Percentiles rank a stretch among this genome's conserved stretches.
phyloP scores from a whole-genome alignment of 2,888 invertebrate genomes.

The Pantelozetes paolii region DNA sequence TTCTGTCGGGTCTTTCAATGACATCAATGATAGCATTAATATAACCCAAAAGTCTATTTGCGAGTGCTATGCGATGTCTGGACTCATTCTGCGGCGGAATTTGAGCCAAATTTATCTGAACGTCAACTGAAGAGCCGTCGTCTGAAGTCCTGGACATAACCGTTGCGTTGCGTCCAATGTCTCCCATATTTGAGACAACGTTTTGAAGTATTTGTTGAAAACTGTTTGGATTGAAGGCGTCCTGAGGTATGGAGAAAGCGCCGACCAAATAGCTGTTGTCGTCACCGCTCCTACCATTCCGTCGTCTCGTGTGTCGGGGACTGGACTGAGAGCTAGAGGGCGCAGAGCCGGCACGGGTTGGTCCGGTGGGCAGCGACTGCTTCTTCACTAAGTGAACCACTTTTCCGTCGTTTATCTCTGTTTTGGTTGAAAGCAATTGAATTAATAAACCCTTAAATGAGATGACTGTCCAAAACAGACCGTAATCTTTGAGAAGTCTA shows the following conservation, averaged over 20 bases:
- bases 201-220: constrained; percentile 54
- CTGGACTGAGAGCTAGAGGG: constrained; percentile 37
- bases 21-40: constrained; percentile 37
- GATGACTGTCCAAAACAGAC: constrained; percentile 55
- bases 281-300: constrained; percentile 8
- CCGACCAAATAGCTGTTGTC: constrained; percentile 49
- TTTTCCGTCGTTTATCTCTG: constrained; percentile 63
- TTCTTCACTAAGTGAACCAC: constrained; percentile 81
- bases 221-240: constrained; percentile 51
- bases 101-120: constrained; percentile 53
- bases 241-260: constrained; percentile 53
- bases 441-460: constrained; percentile 27
- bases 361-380: neutral
- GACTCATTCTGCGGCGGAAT: constrained; percentile 34
- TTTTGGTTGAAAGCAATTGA: neutral
- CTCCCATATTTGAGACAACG: constrained; percentile 52
- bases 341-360: constrained; percentile 39
- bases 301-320: constrained; percentile 42
- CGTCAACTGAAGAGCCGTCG: constrained; percentile 52
- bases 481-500: constrained; percentile 75
- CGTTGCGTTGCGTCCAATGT: constrained; percentile 53
- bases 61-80: constrained; percentile 30
- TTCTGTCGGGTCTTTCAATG: constrained; percentile 18
- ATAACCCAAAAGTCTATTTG: constrained; percentile 33
- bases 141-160: constrained; percentile 52